phyloP scores from a whole-genome alignment of 2,113 vertebrate genomes.

The Myiozetetes cayanensis region DNA sequence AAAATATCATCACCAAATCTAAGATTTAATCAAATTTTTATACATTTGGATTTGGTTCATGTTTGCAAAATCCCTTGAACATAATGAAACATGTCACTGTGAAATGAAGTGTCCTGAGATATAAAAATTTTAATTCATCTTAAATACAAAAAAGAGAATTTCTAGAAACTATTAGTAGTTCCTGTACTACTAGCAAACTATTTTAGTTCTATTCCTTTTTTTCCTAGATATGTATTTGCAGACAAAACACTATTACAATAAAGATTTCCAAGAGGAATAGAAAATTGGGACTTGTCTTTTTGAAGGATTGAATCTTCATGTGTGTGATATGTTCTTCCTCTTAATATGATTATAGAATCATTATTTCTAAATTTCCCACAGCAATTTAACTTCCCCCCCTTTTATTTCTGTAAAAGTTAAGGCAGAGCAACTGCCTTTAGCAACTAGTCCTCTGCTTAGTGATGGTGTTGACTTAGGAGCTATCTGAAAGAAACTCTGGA shows the following conservation, averaged over 20 bases:
- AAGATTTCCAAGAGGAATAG: background rate
- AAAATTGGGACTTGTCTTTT: background rate
- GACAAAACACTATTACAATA: background rate
- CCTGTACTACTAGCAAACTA: background rate
- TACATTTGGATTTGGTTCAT: background rate
- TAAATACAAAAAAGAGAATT: background rate
- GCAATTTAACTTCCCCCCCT: background rate
- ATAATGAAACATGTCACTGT: background rate
- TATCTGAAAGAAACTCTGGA: background rate
- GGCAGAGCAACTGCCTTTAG: background rate
- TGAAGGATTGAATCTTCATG: background rate
- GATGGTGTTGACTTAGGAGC: background rate
- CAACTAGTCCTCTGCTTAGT: background rate
- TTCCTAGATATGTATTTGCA: background rate
- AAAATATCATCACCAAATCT: background rate
- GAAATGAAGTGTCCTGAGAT: background rate
- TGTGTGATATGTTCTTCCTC: background rate
- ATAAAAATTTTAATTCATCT: background rate
- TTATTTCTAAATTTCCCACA: background rate
- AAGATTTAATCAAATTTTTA: background rate
- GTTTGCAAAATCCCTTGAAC: background rate
- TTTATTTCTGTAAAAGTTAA: background rate
- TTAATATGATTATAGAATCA: background rate
- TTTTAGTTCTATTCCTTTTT: background rate
- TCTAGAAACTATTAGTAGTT: background rate